Base-by-base conservation (phyloP, 2,888 invertebrate species). In the Halictus quadricinctus region DNA sequence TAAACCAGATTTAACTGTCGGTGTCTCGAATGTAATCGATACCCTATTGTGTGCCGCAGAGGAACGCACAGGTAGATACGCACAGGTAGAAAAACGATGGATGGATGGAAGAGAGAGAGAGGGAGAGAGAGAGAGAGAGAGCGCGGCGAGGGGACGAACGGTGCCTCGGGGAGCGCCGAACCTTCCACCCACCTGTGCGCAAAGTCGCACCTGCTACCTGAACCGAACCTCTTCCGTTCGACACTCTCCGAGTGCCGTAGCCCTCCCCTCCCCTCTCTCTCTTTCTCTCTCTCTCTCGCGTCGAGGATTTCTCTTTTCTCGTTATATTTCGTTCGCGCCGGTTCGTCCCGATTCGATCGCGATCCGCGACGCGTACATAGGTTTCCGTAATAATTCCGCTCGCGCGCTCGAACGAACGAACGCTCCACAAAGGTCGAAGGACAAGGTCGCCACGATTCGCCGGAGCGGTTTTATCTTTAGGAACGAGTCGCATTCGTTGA, bases 11-110 rank as follows among this genome's bases (percentile, higher is more conserved):
- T 79, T 74, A 50, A 82, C 76, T 18, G 41, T 74, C 41, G 70
- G 48, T 75, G 77, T 70, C 77, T 80, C 79, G 76, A 85, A 85
- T 88, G 90, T 89, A 92, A 92, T 85, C 90, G 91, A 92, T 92
- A 91, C 82, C 72, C 84, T 85, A 91, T 89, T 88, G 89, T 90
- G 70, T 74, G 76, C 48, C 66, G 70, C 73, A 1, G 43, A 43
- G n/a, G 83, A 60, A 25, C 41, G 58, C n/a, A 58, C 58, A 58
- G 58, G 54, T 58, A 72, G 81, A 70, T 79, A 79, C n/a, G 72
- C n/a, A 58, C 50, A 85, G 79, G 81, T 81, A 83, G 77, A 82
- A 60, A 58, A 29, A 25, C 43, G 48, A 41, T 15, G 69, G 69
- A 41, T 15, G 69, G 69, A 41, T 41, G 3, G 10, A 15, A 7